Evolutionary conservation across 2,797 vertebrate species (phyloP).

Genomic region (Phyllotis vaccarum): DNA sequence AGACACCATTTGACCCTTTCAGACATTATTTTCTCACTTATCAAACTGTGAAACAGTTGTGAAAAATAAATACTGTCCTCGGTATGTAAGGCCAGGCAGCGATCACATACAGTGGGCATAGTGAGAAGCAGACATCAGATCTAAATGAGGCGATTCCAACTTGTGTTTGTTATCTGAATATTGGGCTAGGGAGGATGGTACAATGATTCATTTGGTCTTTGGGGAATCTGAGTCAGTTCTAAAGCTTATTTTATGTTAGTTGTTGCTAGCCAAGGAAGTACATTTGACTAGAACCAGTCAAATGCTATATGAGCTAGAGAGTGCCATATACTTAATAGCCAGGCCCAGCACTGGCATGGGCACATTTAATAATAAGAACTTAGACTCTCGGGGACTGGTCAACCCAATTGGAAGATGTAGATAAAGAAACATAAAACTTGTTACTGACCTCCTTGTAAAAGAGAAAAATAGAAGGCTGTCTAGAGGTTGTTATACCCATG

Average conservation of each 20-base stretch:
- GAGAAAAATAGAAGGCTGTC: background rate
- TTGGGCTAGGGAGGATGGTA: background rate
- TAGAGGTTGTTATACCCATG: background rate
- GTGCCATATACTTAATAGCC: background rate
- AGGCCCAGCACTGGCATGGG: background rate
- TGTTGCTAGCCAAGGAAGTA: background rate
- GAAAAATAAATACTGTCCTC: slow-evolving; percentile 75
- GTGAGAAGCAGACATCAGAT: slow-evolving; percentile 75
- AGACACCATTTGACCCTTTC: slow-evolving; percentile 61
- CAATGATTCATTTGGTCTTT: background rate
- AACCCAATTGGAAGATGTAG: background rate
- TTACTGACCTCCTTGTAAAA: slow-evolving; percentile 3
- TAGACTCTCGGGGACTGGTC: background rate
- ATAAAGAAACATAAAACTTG: background rate
- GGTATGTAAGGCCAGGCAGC: slow-evolving; percentile 69
- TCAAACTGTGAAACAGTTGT: slow-evolving; percentile 78
- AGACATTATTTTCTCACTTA: slow-evolving; percentile 79
- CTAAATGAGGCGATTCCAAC: background rate
- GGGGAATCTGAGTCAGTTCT: background rate
- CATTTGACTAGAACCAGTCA: background rate
- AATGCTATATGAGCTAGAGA: background rate
- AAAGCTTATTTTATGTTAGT: slow-evolving; percentile 35
- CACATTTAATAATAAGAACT: background rate
- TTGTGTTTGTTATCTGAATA: background rate
- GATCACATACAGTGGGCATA: slow-evolving; percentile 57